Conservation (phyloP, 2,797 vertebrate species). For the Poecilia picta region DNA sequence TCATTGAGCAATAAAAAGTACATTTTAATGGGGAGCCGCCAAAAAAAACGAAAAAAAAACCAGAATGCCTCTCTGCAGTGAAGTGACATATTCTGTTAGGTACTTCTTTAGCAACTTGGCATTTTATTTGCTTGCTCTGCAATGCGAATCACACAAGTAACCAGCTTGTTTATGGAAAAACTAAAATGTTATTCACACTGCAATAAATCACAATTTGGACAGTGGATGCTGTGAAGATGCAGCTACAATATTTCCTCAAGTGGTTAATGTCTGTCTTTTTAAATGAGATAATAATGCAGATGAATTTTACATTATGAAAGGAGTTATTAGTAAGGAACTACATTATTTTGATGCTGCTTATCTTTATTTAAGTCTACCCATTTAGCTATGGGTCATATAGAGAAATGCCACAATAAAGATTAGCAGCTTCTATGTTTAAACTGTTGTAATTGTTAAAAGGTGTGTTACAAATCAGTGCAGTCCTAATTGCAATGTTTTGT, state of each 20-base stretch:
- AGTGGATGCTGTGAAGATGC: background rate
- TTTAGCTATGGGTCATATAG: background rate
- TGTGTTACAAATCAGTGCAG: background rate
- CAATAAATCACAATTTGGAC: conserved; percentile 20
- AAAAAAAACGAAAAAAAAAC: background rate
- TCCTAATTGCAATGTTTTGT: background rate
- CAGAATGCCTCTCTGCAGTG: background rate
- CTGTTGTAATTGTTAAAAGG: background rate
- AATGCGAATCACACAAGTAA: conserved; percentile 12
- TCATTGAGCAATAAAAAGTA: background rate
- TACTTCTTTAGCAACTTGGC: conserved; percentile 4
- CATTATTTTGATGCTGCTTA: background rate
- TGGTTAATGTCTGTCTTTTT: conserved; percentile 7
- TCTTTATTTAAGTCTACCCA: background rate
- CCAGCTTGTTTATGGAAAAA: conserved; percentile 21
- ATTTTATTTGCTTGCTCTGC: conserved; percentile 11
- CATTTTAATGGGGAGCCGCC: background rate
- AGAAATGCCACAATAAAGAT: background rate
- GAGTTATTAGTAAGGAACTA: background rate
- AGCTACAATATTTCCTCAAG: conserved; percentile 4
- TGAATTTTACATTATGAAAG: background rate
- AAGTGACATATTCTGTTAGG: background rate
- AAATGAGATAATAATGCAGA: background rate
- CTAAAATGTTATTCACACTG: conserved; percentile 8
- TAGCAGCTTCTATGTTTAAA: background rate